Evolutionary conservation across 2,113 vertebrate genomes (phyloP), one percentile per base, ranked within the genome.

Genomic region (Carollia perspicillata): DNA sequence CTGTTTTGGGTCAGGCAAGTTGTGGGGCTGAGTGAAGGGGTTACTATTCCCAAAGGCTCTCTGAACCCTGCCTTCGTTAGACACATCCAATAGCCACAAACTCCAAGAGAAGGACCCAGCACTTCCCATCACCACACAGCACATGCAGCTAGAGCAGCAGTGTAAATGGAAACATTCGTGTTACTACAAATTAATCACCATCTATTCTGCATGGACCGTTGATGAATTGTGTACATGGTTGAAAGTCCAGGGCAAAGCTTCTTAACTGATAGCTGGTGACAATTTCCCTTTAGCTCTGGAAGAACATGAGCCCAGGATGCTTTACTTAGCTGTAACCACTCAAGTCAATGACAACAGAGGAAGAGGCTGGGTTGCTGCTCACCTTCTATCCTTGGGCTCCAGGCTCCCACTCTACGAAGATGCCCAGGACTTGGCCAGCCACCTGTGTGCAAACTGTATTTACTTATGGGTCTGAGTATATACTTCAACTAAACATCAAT

Each of bases 401-500:
- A 72, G 60, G 14, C 12, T 40, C 28, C 23, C 10, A n/a, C 55
- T 74, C 77, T 40, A 14, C 30, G 16, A 80, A 86, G 35, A 88
- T 37, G 37, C n/a, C 28, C 18, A 30, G 72, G 89, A 37, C 10
- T 58, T 88, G 69, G 14, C 22, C 33, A 79, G n/a, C 14, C 37
- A 81, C 20, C 44, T 35, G 40, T 75, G 37, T 68, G 58, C 13
- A 95, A 51, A 40, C 42, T 37, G 14, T 92, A 37, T 79, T 72
- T 91, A 28, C 1, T 94, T 95, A 85, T 88, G 84, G 94, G 86
- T 90, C 72, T 90, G 89, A 93, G 96, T 0, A 0, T 78, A 87
- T 1, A 0, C 53, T 97, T 96, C n/a, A 93, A 87, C 26, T 92
- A 78, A 96, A 81, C 47, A 90, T 26, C 71, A 17, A 0, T 95